Evolutionary conservation across 1,140 invertebrate genomes (phyloP), one percentile per base, ranked within the genome.

Genomic region (Brachionus sp.): DNA sequence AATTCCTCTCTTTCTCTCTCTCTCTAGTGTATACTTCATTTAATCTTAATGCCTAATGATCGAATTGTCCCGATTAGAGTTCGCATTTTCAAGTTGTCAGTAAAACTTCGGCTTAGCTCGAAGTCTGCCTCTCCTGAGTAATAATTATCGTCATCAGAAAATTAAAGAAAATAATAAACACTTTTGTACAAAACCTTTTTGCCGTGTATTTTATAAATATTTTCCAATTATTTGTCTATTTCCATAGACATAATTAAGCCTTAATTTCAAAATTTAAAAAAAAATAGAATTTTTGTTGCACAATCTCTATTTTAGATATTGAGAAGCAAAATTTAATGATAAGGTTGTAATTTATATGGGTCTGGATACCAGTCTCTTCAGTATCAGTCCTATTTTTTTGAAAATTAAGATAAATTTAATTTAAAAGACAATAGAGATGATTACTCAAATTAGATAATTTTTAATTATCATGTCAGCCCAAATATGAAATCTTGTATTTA

Each of bases 91-190:
- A 19, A 57, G n/a, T 57, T 57, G 50, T 57, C 50, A 57, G 19
- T 25, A 57, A 57, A 19, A 57, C 50, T 57, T 25, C 5, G 19
- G 50, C 39, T 42, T 2, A 42, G 39, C 39, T 57, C 16, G 19
- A 57, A 57, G 50, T 57, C 50, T 57, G 50, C 50, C 50, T 57
- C 50, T 57, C n/a, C n/a, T 57, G 50, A 57, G 50, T 57, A 57
- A 57, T 57, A 23, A 57, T 19, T 57, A 57, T 57, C 50, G 50
- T 57, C 50, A 57, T 57, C 50, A 9, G 19, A 57, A 57, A 19
- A 23, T 7, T 1, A 50, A 50, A 50, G 9, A 23, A 53, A 57
- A 57, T 19, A 57, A 7, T 25, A 57, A 57, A 57, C 19, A 57
- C 19, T 57, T 57, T 57, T 57, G 50, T 57, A 57, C 50, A 57